Percentiles rank a stretch among this genome's conserved stretches.
These are phyloP conservation scores for Drosophila borealis DNA, from an alignment of 2,888 invertebrate species.

Conservation along the genomic window DNA sequence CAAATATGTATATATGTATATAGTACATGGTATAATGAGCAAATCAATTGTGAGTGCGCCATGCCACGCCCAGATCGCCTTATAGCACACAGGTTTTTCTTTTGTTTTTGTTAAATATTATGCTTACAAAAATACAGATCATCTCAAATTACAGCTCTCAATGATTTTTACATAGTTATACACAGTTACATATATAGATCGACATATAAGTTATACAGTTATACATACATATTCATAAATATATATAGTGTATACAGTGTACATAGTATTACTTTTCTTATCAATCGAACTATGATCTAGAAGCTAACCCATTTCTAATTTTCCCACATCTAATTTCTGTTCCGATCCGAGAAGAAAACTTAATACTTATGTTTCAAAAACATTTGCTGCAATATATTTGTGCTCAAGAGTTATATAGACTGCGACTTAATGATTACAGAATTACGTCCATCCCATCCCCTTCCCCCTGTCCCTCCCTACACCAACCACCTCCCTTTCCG, in stretches of 20 bases:
- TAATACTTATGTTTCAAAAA: constrained; percentile 38
- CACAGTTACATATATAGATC: constrained; percentile 66
- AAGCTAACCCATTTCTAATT: constrained; percentile 12
- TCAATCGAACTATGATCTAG: constrained; percentile 35
- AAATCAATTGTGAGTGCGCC: constrained; percentile 60
- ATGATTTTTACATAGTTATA: constrained; percentile 68
- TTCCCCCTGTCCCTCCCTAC: not conserved
- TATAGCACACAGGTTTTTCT: constrained; percentile 11
- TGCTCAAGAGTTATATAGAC: constrained; percentile 31
- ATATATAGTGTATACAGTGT: constrained; percentile 55
- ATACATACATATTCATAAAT: constrained; percentile 54
- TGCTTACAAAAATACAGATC: constrained; percentile 79
- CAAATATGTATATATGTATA: constrained; percentile 11
- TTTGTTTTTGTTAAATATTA: constrained; percentile 57
- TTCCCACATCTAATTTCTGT: constrained; percentile 1
- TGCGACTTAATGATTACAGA: constrained; percentile 24
- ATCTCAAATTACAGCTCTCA: constrained; percentile 74
- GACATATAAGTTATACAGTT: constrained; percentile 54
- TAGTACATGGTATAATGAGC: constrained; percentile 50
- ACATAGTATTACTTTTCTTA: constrained; percentile 38
- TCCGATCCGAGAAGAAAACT: constrained; percentile 16
- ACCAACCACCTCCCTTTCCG: not conserved
- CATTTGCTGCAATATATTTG: constrained; percentile 31
- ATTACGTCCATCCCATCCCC: constrained; percentile 21
- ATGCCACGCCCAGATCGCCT: constrained; percentile 44